Conservation (phyloP, 2,888 invertebrate species). For the Drosophila vallismaia region DNA sequence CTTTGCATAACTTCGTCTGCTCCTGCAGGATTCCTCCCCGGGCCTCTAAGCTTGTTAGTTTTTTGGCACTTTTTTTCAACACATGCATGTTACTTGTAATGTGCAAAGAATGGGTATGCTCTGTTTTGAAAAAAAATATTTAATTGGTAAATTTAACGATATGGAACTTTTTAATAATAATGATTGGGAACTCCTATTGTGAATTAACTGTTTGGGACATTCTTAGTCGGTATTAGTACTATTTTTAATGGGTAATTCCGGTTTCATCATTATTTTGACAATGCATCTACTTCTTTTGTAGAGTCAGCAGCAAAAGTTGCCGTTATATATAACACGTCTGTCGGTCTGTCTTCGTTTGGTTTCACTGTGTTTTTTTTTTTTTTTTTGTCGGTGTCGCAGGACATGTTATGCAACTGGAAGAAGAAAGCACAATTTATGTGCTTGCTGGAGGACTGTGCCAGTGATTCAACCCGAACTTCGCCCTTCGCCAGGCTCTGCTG, state of each 20-base stretch:
- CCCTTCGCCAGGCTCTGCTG: conserved; percentile 45
- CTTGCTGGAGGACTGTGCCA: conserved; percentile 55
- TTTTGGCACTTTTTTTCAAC: conserved; percentile 59
- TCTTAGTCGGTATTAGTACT: not conserved
- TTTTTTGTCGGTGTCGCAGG: conserved; percentile 50
- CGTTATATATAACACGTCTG: conserved; percentile 51
- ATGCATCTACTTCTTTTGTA: conserved; percentile 24
- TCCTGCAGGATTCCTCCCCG: conserved; percentile 7
- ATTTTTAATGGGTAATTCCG: not conserved
- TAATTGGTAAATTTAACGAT: not conserved
- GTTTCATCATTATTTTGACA: conserved; percentile 6
- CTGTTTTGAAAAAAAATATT: not conserved
- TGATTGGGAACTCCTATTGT: no score
- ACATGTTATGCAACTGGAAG: conserved; percentile 72
- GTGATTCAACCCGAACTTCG: not conserved
- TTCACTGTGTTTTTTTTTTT: conserved; percentile 34
- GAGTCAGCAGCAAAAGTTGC: conserved; percentile 74
- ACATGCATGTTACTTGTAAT: conserved; percentile 19
- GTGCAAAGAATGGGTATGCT: conserved; percentile 9
- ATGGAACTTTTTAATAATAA: not conserved
- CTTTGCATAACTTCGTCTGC: conserved; percentile 73
- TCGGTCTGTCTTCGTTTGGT: conserved; percentile 49
- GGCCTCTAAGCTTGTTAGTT: conserved; percentile 61
- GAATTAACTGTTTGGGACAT: no score
- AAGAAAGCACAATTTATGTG: conserved; percentile 72